These are phyloP conservation scores for Sesamia nonagrioides DNA, from an alignment of 1,140 invertebrate genomes.

Conservation along the genomic window DNA sequence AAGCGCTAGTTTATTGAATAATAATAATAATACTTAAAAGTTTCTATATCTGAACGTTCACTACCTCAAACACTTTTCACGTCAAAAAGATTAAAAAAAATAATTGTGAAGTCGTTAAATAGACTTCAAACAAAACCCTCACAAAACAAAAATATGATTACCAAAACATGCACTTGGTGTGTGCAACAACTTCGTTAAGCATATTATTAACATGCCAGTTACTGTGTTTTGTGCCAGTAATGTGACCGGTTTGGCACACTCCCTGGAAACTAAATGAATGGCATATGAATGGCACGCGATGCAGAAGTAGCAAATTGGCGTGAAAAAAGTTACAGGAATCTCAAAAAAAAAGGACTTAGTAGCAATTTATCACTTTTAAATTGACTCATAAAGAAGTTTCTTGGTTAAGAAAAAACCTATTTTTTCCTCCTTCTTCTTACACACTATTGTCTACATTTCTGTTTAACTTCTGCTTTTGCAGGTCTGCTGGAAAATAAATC, in stretches of 20 bases:
- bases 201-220: constrained; percentile 42
- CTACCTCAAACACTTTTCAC: too few relatives aligned
- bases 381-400: too few relatives aligned
- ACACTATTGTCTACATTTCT: too few relatives aligned
- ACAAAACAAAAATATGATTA: constrained; percentile 21
- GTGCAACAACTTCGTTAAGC: constrained; percentile 19
- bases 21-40: too few relatives aligned
- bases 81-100: too few relatives aligned
- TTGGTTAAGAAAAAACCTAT: too few relatives aligned
- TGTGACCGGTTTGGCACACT: constrained; percentile 37
- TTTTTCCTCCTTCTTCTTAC: too few relatives aligned
- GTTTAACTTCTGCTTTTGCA: too few relatives aligned
- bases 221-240: constrained; percentile 37
- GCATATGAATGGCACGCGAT: constrained; percentile 38
- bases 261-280: neutral
- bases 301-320: neutral
- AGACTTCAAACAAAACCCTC: constrained; percentile 1
- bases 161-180: constrained; percentile 3
- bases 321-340: neutral
- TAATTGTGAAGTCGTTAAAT: too few relatives aligned
- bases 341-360: neutral
- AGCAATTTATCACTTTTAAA: neutral
- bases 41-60: too few relatives aligned
- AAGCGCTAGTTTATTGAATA: too few relatives aligned
- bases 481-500: too few relatives aligned